Evolutionary conservation across 2,113 vertebrate genomes (phyloP).

Genomic region (Plecotus auritus): DNA sequence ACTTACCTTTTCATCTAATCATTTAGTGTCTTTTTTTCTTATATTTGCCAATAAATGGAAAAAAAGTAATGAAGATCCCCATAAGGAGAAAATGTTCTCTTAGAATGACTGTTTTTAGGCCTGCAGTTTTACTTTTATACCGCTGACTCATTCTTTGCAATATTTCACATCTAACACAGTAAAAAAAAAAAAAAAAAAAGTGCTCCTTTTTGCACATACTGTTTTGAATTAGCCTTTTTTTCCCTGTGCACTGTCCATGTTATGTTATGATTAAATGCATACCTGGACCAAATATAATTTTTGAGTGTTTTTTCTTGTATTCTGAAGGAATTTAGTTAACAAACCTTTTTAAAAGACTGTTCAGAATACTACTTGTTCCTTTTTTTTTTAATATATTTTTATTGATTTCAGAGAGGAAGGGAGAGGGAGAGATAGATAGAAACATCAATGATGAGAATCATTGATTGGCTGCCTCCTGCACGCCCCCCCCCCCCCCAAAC

Average conservation of each 20-base stretch:
- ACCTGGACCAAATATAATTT: neutral
- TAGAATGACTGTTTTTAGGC: neutral
- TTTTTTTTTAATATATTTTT: too few species aligned
- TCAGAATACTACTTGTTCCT: neutral
- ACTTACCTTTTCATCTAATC: slow-evolving; percentile 18
- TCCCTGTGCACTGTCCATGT: neutral
- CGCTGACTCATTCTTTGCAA: neutral
- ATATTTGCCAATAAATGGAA: neutral
- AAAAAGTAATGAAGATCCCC: neutral
- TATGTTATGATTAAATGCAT: neutral
- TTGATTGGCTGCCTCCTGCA: too few species aligned
- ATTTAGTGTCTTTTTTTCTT: slow-evolving; percentile 16
- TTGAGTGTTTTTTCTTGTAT: neutral
- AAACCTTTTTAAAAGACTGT: neutral
- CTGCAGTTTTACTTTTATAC: neutral
- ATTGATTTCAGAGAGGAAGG: too few species aligned
- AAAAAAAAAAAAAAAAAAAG: neutral
- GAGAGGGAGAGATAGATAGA: too few species aligned
- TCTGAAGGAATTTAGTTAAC: neutral
- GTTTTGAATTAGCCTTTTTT: neutral
- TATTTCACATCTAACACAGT: neutral
- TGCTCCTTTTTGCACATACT: neutral
- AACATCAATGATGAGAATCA: too few species aligned
- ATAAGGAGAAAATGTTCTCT: neutral
- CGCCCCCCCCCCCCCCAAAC: too few species aligned